A percentile compares a stretch with the other conserved stretches of the same genome.
Conservation (phyloP, 2,113 vertebrate genomes). For the Apteryx mantelli region DNA sequence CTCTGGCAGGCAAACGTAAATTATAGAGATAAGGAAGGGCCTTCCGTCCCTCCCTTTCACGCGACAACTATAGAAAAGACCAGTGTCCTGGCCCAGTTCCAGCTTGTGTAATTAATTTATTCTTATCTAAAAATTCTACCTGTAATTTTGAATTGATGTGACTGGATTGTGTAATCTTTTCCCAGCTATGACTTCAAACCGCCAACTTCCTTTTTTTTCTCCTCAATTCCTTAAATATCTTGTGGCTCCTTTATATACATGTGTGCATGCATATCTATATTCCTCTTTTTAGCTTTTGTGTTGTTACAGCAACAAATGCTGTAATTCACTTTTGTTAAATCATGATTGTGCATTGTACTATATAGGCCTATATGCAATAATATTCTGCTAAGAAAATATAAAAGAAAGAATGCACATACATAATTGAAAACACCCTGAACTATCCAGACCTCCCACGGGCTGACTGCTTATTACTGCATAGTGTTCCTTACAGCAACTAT, state of each 20-base stretch:
- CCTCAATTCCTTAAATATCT: not conserved
- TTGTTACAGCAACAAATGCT: not conserved
- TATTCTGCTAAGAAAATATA: slow-evolving; percentile 20
- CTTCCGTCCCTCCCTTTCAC: too few species aligned
- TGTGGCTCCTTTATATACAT: not conserved
- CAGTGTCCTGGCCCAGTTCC: slow-evolving; percentile 38
- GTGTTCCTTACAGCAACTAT: not conserved
- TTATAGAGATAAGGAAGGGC: too few species aligned
- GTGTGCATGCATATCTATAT: not conserved
- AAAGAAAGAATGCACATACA: not conserved
- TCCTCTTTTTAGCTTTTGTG: not conserved
- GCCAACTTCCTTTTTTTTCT: not conserved
- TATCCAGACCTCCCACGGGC: not conserved
- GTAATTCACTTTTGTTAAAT: not conserved
- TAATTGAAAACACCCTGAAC: slow-evolving; percentile 2
- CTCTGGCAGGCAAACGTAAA: too few species aligned
- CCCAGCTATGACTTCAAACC: not conserved
- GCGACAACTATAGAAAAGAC: not conserved
- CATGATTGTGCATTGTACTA: not conserved
- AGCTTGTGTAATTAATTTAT: slow-evolving; percentile 59
- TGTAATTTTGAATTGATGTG: slow-evolving; percentile 9
- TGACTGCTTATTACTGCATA: not conserved
- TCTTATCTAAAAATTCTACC: slow-evolving; percentile 58
- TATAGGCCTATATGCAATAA: not conserved
- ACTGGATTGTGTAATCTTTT: slow-evolving; percentile 33